Conservation (phyloP, 2,888 invertebrate genomes). For the Laspeyria flexula region DNA sequence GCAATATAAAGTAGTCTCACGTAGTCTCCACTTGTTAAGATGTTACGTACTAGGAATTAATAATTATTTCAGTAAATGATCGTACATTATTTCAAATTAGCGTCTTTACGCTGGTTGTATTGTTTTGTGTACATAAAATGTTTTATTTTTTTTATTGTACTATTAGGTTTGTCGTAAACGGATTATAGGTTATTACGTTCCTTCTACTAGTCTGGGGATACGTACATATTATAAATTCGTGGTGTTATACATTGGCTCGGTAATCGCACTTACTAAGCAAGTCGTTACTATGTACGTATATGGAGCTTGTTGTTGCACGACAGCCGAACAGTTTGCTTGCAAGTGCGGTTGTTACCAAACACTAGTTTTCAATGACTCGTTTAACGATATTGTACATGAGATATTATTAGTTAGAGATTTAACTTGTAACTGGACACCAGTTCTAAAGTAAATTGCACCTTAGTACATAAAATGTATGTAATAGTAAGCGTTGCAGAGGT, state of each 20-base stretch:
- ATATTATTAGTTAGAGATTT: constrained; percentile 73
- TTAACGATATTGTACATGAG: constrained; percentile 71
- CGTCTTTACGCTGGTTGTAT: constrained; percentile 49
- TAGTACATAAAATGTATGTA: constrained; percentile 59
- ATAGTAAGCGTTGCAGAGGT: constrained; percentile 47
- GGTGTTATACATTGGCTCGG: constrained; percentile 27
- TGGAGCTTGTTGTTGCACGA: neutral
- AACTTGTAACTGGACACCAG: constrained; percentile 58
- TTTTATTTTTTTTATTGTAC: constrained; percentile 41
- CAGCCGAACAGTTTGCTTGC: constrained; percentile 16
- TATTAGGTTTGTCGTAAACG: constrained; percentile 31
- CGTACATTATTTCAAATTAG: constrained; percentile 40
- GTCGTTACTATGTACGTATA: neutral
- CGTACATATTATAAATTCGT: constrained; percentile 42
- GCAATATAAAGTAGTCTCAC: constrained; percentile 65
- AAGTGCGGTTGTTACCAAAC: constrained; percentile 32
- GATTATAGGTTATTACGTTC: constrained; percentile 53
- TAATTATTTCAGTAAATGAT: constrained; percentile 38
- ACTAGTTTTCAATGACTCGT: constrained; percentile 47
- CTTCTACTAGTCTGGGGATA: constrained; percentile 64
- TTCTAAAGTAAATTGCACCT: constrained; percentile 61
- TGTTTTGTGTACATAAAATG: constrained; percentile 45
- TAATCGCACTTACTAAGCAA: constrained; percentile 33
- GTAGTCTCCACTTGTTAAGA: constrained; percentile 64
- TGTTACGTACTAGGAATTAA: constrained; percentile 45